Percentiles rank a stretch among this genome's conserved stretches.
Evolutionary conservation across 2,888 invertebrate genomes (phyloP).

Genomic region (Drosophila mimetica): DNA sequence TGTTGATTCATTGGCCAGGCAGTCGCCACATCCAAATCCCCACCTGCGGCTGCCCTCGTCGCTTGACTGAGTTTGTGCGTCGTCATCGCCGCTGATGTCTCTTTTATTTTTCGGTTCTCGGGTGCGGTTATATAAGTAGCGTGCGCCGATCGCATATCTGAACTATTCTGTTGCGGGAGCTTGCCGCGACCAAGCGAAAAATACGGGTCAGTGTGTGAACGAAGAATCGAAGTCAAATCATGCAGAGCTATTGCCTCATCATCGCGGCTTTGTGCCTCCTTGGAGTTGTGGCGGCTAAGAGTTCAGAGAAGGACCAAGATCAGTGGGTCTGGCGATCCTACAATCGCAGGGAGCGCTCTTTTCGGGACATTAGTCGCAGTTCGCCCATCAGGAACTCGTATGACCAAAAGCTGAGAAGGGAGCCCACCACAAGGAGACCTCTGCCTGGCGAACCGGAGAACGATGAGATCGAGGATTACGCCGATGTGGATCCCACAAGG

Average conservation of each 20-base stretch:
- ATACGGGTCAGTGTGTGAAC: slow-evolving; percentile 75
- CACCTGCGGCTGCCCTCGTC: slow-evolving; percentile 52
- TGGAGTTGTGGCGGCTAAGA: slow-evolving; percentile 40
- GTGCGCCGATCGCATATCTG: slow-evolving; percentile 60
- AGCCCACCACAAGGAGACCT: slow-evolving; percentile 81
- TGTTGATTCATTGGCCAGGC: slow-evolving; percentile 66
- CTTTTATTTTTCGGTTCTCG: slow-evolving; percentile 25
- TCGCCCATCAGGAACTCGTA: slow-evolving; percentile 47
- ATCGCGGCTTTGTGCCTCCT: slow-evolving; percentile 43
- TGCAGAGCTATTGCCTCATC: slow-evolving; percentile 65
- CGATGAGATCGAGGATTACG: slow-evolving; percentile 82
- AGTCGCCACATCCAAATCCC: slow-evolving; percentile 36
- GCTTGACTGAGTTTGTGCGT: slow-evolving; percentile 72
- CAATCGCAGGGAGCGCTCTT: slow-evolving; percentile 65
- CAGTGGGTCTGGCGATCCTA: slow-evolving; percentile 81
- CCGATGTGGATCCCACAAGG: slow-evolving; percentile 74
- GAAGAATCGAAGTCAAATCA: slow-evolving; percentile 25
- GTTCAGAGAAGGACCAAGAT: slow-evolving; percentile 54
- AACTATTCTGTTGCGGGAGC: slow-evolving; percentile 74
- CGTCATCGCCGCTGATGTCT: slow-evolving; percentile 34
- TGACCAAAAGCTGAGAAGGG: slow-evolving; percentile 67
- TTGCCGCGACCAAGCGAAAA: slow-evolving; percentile 61
- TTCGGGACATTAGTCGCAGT: slow-evolving; percentile 52
- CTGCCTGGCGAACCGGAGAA: slow-evolving; percentile 74
- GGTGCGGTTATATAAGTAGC: slow-evolving; percentile 77